Conservation (phyloP, 2,888 invertebrate species). For the Frankliniella intonsa region DNA sequence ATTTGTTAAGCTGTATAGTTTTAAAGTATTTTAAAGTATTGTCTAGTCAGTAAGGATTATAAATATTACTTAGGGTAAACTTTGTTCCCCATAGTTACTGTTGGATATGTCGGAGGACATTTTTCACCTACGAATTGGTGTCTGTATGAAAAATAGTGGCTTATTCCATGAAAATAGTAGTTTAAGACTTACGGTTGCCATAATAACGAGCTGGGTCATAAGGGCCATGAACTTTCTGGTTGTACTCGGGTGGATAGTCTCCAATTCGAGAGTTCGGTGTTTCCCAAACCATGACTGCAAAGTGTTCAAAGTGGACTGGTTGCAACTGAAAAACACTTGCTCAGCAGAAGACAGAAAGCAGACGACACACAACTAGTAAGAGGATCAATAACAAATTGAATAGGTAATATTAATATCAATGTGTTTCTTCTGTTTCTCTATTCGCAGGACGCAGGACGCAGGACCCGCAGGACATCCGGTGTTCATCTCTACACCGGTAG, state of each 20-base stretch:
- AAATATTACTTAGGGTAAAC: not conserved
- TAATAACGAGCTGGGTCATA: constrained; percentile 92
- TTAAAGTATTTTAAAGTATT: too few species aligned
- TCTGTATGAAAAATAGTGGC: not conserved
- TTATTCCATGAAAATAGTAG: not conserved
- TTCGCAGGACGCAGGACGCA: not conserved
- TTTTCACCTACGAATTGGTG: not conserved
- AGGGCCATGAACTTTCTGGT: constrained; percentile 83
- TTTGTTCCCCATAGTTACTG: not conserved
- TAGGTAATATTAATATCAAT: too few species aligned
- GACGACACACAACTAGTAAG: not conserved
- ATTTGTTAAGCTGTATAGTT: not conserved
- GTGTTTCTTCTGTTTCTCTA: too few species aligned
- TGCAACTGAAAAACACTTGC: not conserved
- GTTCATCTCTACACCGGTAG: not conserved
- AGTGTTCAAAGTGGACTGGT: not conserved
- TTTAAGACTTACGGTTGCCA: constrained; percentile 75
- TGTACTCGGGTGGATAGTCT: constrained; percentile 87
- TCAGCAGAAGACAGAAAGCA: not conserved
- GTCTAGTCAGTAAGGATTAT: not conserved
- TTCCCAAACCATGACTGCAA: not conserved
- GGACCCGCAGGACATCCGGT: not conserved
- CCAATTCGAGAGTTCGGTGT: constrained; percentile 52
- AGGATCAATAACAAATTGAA: too few species aligned
- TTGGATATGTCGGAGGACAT: not conserved